Base-by-base conservation (phyloP, 1,140 invertebrate species). In the Polyergus mexicanus region DNA sequence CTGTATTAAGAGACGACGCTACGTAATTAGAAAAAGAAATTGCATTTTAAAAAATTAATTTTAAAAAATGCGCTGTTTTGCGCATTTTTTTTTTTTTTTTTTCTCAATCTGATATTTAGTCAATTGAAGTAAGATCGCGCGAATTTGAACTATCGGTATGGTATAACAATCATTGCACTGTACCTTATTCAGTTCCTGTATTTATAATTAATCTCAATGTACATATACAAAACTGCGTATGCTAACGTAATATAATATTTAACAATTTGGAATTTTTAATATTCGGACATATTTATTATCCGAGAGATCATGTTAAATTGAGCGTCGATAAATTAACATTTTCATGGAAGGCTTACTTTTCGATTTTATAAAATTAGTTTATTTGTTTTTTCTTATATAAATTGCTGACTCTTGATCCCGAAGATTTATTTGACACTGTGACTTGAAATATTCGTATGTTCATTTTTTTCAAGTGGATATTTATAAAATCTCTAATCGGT, bases 121-220 rank as follows among this genome's bases (percentile, higher is more conserved):
- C 25, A 69, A 32, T 56, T 54, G 16, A 19, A 78, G 19, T 51
- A 69, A 80, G 44, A 68, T 78, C 54, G 56, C 11, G 58, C 11
- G 60, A 35, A n/a, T 19, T 51, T 51, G 4, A 51, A 51, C 16
- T 54, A 44, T 80, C 60, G 38, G 4, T 60, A n/a, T 74, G 16
- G 19, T 32, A 38, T n/a, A 56, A 38, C 60, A 62, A 28, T 62
- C 25, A 60, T 44, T 72, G 68, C 68, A 47, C 8, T 74, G 38
- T 83, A 54, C 68, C 51, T 83, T 74, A 51, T 51, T n/a, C 28
- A 83, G 78, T 83, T 83, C 78, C 78, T 83, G 78, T 83, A 83
- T 83, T 83, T 83, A 83, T 83, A 78, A 83, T 28, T 81, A 81
- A 72, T 72, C 76, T 25, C 66, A 38, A 47, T 81, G 54, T 54